A percentile compares a stretch with the other conserved stretches of the same genome.
Conservation (phyloP, 2,797 vertebrate species). For the Melopsittacus undulatus region DNA sequence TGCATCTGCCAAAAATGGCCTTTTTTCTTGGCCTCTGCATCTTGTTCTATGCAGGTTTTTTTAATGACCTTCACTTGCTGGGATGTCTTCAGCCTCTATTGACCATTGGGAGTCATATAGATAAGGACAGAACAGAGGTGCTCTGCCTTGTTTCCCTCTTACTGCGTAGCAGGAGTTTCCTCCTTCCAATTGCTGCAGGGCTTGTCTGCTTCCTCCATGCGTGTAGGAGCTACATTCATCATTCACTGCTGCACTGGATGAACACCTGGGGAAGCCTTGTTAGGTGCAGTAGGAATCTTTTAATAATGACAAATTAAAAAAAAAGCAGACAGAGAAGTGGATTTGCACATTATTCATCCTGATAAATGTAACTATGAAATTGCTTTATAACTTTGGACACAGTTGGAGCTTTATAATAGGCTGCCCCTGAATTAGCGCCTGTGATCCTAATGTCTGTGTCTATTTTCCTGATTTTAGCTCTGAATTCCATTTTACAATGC, state of each 20-base stretch:
- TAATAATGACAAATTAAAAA: not conserved
- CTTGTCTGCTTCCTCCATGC: not conserved
- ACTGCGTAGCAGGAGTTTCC: not conserved
- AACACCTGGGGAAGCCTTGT: not conserved
- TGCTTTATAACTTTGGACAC: slow-evolving; percentile 48
- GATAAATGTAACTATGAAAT: slow-evolving; percentile 56
- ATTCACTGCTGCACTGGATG: not conserved
- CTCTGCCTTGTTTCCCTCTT: not conserved
- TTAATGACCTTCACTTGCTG: not conserved
- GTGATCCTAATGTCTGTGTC: slow-evolving; percentile 30
- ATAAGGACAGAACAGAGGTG: not conserved
- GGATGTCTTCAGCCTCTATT: not conserved
- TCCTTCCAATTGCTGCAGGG: not conserved
- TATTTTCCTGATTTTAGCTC: slow-evolving; percentile 31
- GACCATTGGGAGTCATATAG: not conserved
- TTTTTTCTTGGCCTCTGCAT: not conserved
- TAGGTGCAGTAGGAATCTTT: slow-evolving; percentile 3
- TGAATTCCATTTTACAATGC: not conserved
- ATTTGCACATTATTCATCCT: slow-evolving; percentile 40
- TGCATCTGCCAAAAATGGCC: not conserved
- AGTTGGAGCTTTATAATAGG: slow-evolving; percentile 60
- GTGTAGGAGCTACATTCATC: not conserved
- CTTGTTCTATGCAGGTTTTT: not conserved
- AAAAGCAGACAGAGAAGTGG: not conserved
- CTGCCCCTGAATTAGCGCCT: slow-evolving; percentile 48